A percentile compares a stretch with the other conserved stretches of the same genome.
Conservation (phyloP, 2,888 invertebrate species). For the Agrilus cyanescens region DNA sequence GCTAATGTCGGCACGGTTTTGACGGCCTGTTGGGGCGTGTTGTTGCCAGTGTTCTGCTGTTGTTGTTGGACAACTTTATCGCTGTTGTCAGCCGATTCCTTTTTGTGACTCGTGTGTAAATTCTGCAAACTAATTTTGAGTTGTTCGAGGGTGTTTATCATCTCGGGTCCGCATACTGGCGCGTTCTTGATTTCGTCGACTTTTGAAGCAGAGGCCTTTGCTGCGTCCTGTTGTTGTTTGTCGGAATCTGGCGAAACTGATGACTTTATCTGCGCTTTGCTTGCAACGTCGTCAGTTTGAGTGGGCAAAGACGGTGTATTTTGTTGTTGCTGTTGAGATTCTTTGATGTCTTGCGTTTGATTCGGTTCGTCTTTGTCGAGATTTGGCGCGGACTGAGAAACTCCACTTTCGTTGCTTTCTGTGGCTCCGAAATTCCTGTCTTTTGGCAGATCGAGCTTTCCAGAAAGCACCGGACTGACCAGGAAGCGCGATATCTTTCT, state of each 20-base stretch:
- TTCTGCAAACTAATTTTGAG: slow-evolving; percentile 46
- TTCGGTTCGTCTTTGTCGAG: slow-evolving; percentile 2
- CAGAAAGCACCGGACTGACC: slow-evolving; percentile 66
- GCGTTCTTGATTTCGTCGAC: slow-evolving; percentile 15
- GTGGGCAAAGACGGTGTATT: neutral
- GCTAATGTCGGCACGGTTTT: slow-evolving; percentile 7
- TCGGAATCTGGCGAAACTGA: slow-evolving; percentile 25
- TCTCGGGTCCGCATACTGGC: slow-evolving; percentile 33
- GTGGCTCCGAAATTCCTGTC: slow-evolving; percentile 26
- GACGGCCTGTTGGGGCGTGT: slow-evolving; percentile 7
- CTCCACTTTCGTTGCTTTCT: no score
- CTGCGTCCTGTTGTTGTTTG: slow-evolving; percentile 12
- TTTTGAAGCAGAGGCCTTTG: slow-evolving; percentile 18
- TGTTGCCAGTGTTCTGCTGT: slow-evolving; percentile 3
- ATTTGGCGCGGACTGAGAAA: neutral
- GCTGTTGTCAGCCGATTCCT: slow-evolving; percentile 19
- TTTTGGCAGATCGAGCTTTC: slow-evolving; percentile 35
- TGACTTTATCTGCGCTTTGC: slow-evolving; percentile 12
- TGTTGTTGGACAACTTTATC: slow-evolving; percentile 9
- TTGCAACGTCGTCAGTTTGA: slow-evolving; percentile 5
- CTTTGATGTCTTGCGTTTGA: neutral
- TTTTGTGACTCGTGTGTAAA: slow-evolving; percentile 38
- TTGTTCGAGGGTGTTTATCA: slow-evolving; percentile 43
- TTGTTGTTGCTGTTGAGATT: slow-evolving; percentile 6
- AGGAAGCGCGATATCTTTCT: slow-evolving; percentile 71